Evolutionary conservation across 2,888 invertebrate species (phyloP).

Genomic region (Cinara cedri): DNA sequence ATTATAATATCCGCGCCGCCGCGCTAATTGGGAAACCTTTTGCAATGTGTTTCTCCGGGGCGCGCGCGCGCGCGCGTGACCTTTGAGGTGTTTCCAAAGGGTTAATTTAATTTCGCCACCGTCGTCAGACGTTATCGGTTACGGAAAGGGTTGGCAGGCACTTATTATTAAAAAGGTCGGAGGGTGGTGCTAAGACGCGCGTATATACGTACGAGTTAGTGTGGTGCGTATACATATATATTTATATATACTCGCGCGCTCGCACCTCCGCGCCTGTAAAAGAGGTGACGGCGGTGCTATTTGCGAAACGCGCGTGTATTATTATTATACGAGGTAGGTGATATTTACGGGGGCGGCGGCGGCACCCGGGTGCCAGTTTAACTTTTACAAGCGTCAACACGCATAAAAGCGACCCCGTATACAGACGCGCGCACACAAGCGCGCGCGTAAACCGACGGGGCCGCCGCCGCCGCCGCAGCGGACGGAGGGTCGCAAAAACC

Average conservation of each 20-base stretch:
- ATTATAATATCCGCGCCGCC: background rate
- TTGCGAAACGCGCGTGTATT: background rate
- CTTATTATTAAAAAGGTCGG: slow-evolving; percentile 58
- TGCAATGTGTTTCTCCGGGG: slow-evolving; percentile 6
- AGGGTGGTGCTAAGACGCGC: slow-evolving; percentile 42
- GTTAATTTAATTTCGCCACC: slow-evolving; percentile 48
- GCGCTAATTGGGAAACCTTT: slow-evolving; percentile 26
- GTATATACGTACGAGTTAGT: no score
- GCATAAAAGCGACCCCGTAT: slow-evolving; percentile 47
- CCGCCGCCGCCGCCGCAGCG: background rate
- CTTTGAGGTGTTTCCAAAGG: slow-evolving; percentile 54
- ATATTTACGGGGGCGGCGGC: slow-evolving; percentile 50
- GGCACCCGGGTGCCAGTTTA: slow-evolving; percentile 56
- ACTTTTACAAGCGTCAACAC: slow-evolving; percentile 54
- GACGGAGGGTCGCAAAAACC: slow-evolving; percentile 54
- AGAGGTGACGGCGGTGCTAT: no score
- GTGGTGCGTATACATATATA: no score
- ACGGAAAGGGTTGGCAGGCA: slow-evolving; percentile 58
- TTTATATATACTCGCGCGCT: no score
- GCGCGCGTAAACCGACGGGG: background rate
- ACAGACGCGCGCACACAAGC: background rate
- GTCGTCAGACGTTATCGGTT: slow-evolving; percentile 42
- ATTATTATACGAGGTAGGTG: slow-evolving; percentile 34
- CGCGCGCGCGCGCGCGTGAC: slow-evolving; percentile 13
- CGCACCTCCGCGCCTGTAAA: background rate